Base-by-base conservation (phyloP, 2,888 invertebrate genomes). In the Lithophane ornitopus region DNA sequence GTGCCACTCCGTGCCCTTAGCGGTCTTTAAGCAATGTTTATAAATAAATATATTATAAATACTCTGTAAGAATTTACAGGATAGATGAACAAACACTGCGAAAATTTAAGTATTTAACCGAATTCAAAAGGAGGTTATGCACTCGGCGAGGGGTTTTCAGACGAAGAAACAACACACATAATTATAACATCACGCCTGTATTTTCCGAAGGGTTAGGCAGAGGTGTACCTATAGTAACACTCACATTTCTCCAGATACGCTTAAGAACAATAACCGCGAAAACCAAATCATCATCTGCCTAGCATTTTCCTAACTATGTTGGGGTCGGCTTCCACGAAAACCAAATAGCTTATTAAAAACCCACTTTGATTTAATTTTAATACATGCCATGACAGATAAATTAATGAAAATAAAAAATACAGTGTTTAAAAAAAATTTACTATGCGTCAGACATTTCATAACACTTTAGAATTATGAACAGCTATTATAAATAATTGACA, bases 401-500 rank as follows among this genome's bases (percentile, higher is more conserved):
- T 58, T 39, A 28, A 56, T 28, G 28, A 16, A 58, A 41, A 54
- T 11, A n/a, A 59, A 74, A 62, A 62, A 67, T 0, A 66, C 9
- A 0, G 14, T 44, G 49, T 59, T 71, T 34, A 14, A 44, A 54
- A 41, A 41, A 41, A 26, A 26, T 39, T 34, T 41, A 49, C 14
- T n/a, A 58, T 41, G 22, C 19, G n/a, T 65, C 26, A 28, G 16
- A 16, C 26, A 8, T 14, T 44, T 16, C 3, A 11, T 1, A 71
- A 72, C 41, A 79, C 12, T 14, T 80, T 80, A 41, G 1, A 41
- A 41, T 63, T 70, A 63, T 41, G n/a, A 34, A 0, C 14, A 28
- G 54, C 84, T 85, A 70, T 70, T 26, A 46, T 54, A 54, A 66
- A 70, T 76, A 71, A 79, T 70, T 52, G 26, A 0, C 3, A 16